Evolutionary conservation across 2,888 invertebrate species (phyloP).

Genomic region (Eristalis tenax): DNA sequence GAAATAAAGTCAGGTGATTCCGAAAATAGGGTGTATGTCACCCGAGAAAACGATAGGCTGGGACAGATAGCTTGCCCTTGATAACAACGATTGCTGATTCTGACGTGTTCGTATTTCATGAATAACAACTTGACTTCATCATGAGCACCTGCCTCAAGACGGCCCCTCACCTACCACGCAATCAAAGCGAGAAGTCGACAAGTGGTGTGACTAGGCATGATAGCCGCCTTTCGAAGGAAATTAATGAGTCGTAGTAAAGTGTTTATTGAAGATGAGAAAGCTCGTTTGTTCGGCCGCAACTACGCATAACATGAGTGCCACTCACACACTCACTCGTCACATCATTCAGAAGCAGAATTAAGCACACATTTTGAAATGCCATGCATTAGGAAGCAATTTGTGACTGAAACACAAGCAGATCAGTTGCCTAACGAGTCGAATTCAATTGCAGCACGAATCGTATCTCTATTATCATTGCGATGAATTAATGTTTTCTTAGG

Average conservation of each 20-base stretch:
- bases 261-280: background rate
- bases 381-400: background rate
- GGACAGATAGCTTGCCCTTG: background rate
- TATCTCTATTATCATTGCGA: background rate
- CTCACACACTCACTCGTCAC: background rate
- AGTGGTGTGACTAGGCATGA: slow-evolving; percentile 16
- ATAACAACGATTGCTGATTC: background rate
- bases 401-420: background rate
- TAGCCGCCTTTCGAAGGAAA: slow-evolving; percentile 5
- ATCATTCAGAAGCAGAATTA: no score
- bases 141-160: slow-evolving; percentile 7
- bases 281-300: background rate
- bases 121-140: slow-evolving; percentile 8
- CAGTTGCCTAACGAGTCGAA: background rate
- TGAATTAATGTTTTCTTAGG: background rate
- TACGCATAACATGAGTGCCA: background rate
- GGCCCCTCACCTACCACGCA: background rate
- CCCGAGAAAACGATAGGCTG: background rate
- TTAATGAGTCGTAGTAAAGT: slow-evolving; percentile 12
- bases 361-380: background rate
- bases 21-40: background rate
- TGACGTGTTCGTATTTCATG: slow-evolving; percentile 3
- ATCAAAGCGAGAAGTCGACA: background rate
- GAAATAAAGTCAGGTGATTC: background rate
- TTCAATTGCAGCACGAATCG: no score